These are phyloP conservation scores for Elephantulus edwardii DNA, from an alignment of 2,113 vertebrate genomes.

Conservation along the genomic window DNA sequence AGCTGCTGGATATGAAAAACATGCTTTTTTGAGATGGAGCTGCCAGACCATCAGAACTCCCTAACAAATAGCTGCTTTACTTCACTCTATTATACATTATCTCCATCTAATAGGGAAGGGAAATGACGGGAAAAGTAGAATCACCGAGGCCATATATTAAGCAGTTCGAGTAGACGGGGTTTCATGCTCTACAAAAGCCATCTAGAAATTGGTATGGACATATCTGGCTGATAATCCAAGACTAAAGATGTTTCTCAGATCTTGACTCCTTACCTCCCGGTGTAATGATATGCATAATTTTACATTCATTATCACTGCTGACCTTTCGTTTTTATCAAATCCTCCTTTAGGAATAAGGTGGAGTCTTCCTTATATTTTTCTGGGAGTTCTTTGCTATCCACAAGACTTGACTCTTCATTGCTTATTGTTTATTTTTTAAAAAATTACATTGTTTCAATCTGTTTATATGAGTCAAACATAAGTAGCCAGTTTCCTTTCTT, in stretches of 20 bases:
- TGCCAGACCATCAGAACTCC: too few relatives aligned
- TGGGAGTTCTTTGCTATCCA: neutral
- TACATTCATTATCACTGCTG: neutral
- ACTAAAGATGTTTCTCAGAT: neutral
- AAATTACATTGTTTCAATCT: neutral
- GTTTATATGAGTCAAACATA: neutral
- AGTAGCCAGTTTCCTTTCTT: neutral
- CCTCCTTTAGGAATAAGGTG: neutral
- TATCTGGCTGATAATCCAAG: neutral
- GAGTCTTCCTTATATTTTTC: neutral
- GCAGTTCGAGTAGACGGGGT: neutral
- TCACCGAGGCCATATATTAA: neutral
- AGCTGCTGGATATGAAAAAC: too few relatives aligned
- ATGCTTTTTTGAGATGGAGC: too few relatives aligned
- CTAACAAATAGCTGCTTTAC: too few relatives aligned
- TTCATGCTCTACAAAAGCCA: neutral
- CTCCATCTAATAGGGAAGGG: neutral
- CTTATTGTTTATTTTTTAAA: neutral
- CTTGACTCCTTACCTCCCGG: neutral
- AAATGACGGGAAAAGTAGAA: neutral
- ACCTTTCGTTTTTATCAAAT: neutral
- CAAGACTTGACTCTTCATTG: neutral
- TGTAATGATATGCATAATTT: neutral
- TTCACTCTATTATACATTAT: too few relatives aligned
- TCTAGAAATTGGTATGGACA: neutral